Conservation (phyloP, 2,113 vertebrate species). For the Rousettus leschenaultii region DNA sequence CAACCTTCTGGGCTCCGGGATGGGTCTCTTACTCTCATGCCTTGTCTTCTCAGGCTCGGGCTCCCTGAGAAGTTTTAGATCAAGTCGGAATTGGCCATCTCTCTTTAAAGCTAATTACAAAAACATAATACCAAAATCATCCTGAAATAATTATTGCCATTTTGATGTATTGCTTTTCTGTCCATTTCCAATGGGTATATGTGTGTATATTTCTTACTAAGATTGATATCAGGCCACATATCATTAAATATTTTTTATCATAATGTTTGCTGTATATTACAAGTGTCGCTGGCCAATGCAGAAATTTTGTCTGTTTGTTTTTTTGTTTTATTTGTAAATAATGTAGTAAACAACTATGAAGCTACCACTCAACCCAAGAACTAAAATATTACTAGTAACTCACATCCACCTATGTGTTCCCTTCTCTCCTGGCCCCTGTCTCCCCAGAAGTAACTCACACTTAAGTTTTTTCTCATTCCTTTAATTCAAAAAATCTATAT, state of each 20-base stretch:
- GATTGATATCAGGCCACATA: not conserved
- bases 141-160: not conserved
- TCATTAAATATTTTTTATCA: not conserved
- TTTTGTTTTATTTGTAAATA: conserved; percentile 9
- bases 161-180: not conserved
- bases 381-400: not conserved
- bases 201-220: not conserved
- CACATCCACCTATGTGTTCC: not conserved
- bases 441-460: not conserved
- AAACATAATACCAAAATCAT: not conserved
- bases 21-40: not conserved
- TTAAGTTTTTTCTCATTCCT: not conserved
- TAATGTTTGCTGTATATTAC: not conserved
- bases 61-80: not conserved
- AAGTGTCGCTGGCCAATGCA: not conserved
- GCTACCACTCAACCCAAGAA: not conserved
- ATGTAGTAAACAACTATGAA: not conserved
- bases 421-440: not conserved
- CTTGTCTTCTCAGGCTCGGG: not conserved
- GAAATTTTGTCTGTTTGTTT: not conserved
- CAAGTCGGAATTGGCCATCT: not conserved
- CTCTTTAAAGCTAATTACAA: not conserved
- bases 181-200: not conserved
- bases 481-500: not conserved
- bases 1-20: not conserved